These are phyloP conservation scores for Helicoverpa assulta DNA, from an alignment of 2,888 invertebrate genomes.

Conservation along the genomic window DNA sequence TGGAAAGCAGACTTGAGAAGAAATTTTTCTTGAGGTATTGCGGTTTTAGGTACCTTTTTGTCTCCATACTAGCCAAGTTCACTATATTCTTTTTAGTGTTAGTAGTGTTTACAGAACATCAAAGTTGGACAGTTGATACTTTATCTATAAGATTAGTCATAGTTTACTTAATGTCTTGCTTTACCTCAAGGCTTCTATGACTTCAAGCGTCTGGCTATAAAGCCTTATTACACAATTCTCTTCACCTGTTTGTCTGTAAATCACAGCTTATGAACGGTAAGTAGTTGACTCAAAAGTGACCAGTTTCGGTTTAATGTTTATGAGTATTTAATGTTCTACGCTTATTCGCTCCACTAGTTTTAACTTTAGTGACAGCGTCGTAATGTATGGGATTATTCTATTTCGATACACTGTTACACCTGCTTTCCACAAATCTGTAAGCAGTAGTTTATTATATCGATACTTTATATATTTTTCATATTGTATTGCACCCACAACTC, in stretches of 20 bases:
- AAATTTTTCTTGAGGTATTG: no score
- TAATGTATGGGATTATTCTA: neutral
- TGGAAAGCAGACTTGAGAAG: no score
- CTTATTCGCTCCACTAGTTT: neutral
- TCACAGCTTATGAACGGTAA: neutral
- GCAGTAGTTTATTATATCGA: no score
- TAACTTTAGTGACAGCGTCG: neutral
- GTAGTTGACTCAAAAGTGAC: neutral
- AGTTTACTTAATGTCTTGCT: no score
- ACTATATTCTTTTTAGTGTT: no score
- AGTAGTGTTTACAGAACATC: no score
- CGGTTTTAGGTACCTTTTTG: no score
- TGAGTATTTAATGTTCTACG: slow-evolving; percentile 2
- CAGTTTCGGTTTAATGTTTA: slow-evolving; percentile 1
- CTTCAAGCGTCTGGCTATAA: neutral
- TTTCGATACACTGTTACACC: neutral
- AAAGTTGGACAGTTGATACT: no score
- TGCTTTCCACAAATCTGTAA: no score
- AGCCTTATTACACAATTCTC: neutral
- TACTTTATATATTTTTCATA: neutral
- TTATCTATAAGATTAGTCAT: no score
- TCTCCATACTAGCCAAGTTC: no score
- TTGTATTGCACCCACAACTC: neutral
- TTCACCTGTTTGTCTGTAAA: neutral
- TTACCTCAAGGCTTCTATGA: no score